Percentiles rank a stretch among this genome's conserved stretches.
These are phyloP conservation scores for Leptopilina boulardi DNA, from an alignment of 1,140 invertebrate species.

Conservation along the genomic window DNA sequence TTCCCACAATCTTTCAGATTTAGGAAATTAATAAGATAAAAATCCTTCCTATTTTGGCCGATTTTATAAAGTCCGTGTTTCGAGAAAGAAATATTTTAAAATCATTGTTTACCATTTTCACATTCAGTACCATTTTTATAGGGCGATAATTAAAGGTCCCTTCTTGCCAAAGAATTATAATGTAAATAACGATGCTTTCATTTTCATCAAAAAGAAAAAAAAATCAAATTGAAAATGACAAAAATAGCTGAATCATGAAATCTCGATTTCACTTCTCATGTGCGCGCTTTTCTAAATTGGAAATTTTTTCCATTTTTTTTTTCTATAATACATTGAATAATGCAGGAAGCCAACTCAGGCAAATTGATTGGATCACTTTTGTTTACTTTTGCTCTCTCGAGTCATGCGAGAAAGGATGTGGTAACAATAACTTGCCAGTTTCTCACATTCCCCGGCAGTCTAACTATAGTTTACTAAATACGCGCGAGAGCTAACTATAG, in stretches of 20 bases:
- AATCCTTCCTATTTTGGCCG: no score
- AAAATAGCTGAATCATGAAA: no score
- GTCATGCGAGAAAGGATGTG: slow-evolving; percentile 28
- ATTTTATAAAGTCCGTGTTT: no score
- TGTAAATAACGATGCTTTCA: no score
- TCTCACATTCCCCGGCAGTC: slow-evolving; percentile 35
- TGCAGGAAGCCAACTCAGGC: neutral
- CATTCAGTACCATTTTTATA: no score
- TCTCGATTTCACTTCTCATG: neutral
- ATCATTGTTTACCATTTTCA: no score
- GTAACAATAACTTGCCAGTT: slow-evolving; percentile 34
- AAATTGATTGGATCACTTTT: slow-evolving; percentile 9
- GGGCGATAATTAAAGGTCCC: no score
- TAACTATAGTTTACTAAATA: slow-evolving; percentile 44
- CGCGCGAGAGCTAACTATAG: slow-evolving; percentile 32
- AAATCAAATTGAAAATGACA: neutral
- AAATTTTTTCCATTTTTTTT: neutral
- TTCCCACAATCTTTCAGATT: no score
- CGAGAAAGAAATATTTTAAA: no score
- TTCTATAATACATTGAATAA: neutral
- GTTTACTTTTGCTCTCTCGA: slow-evolving; percentile 18
- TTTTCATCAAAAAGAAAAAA: neutral
- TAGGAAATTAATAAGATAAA: no score
- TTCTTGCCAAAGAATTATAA: no score
- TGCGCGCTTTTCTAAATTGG: neutral